These are phyloP conservation scores for Amorpha juglandis DNA, from an alignment of 2,888 invertebrate genomes.

Conservation along the genomic window DNA sequence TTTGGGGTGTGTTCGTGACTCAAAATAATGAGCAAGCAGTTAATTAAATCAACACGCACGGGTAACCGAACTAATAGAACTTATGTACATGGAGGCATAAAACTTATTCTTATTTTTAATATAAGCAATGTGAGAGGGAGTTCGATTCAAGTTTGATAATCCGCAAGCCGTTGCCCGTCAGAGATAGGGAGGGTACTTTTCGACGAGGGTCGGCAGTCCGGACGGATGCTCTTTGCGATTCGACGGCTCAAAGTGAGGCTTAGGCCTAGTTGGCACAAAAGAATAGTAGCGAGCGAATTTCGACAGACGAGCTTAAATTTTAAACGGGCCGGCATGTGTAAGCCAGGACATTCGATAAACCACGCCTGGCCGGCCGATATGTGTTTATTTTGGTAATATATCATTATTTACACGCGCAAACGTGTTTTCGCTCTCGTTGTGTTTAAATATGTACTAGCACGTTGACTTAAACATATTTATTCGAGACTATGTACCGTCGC, in stretches of 20 bases:
- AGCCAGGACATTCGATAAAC: conserved; percentile 53
- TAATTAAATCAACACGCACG: conserved; percentile 34
- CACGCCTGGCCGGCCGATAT: conserved; percentile 49
- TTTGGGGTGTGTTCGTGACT: conserved; percentile 23
- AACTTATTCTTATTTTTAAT: conserved; percentile 9
- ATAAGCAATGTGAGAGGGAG: conserved; percentile 48
- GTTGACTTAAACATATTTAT: conserved; percentile 65
- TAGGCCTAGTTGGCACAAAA: conserved; percentile 55
- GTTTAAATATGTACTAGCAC: conserved; percentile 68
- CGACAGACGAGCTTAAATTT: conserved; percentile 51
- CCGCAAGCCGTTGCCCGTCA: conserved; percentile 67
- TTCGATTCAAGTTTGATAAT: conserved; percentile 70
- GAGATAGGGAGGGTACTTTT: conserved; percentile 66
- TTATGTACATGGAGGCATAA: conserved; percentile 6
- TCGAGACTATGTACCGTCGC: conserved; percentile 47
- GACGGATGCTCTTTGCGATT: conserved; percentile 56
- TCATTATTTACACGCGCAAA: conserved; percentile 68
- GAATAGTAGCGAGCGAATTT: conserved; percentile 44
- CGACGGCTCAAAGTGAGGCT: conserved; percentile 56
- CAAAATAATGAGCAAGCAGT: conserved; percentile 26
- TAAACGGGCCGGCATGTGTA: conserved; percentile 51
- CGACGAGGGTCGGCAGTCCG: conserved; percentile 60
- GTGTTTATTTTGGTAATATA: conserved; percentile 58
- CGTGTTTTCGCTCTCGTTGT: conserved; percentile 64
- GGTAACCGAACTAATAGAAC: conserved; percentile 31